Base-by-base conservation (phyloP, 2,113 vertebrate species). In the Brachyhypopomus gauderio region DNA sequence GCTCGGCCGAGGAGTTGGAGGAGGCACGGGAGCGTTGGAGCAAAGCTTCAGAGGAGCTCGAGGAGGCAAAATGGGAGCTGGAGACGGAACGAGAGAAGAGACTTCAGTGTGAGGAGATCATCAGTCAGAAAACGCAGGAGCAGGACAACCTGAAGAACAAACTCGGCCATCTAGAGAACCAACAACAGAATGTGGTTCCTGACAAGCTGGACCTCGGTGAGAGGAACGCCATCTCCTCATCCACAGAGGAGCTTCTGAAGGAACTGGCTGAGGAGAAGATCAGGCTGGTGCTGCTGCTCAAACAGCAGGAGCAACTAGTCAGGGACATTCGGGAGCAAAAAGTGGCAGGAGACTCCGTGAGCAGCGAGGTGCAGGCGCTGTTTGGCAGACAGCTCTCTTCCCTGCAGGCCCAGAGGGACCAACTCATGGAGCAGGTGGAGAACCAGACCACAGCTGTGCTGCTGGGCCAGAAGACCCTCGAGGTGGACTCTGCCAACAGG, bases 11-110 rank as follows among this genome's bases (percentile, higher is more conserved):
- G 71, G 90, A 93, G 23, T 72, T 91, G 8, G 88, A 92, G 56
- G 93, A 94, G 86, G 90, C 91, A 60, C 76, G 90, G 72, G 85
- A 62, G 78, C 94, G 91, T 83, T 95, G 89, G 89, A 77, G 78
- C 72, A 74, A 88, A 76, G 87, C 77, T 2, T 66, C 88, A 0
- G 87, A 92, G 67, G 94, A 94, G 48, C 91, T 95, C 12, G 84
- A 86, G 45, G 77, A 78, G 12, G n/a, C 81, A 14, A 83, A 23
- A 58, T 87, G 69, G 48, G 63, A 92, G 71, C 85, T 91, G 74
- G 84, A 87, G 67, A 63, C 85, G 27, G 91, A 93, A 82, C 84
- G 80, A 14, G 81, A 87, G 22, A 81, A 72, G 25, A 66, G 85
- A 77, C 41, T 87, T 76, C 38, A 1, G 1, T 80, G 84, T 60